Conservation (phyloP, 2,113 vertebrate genomes). For the Elachura formosa region DNA sequence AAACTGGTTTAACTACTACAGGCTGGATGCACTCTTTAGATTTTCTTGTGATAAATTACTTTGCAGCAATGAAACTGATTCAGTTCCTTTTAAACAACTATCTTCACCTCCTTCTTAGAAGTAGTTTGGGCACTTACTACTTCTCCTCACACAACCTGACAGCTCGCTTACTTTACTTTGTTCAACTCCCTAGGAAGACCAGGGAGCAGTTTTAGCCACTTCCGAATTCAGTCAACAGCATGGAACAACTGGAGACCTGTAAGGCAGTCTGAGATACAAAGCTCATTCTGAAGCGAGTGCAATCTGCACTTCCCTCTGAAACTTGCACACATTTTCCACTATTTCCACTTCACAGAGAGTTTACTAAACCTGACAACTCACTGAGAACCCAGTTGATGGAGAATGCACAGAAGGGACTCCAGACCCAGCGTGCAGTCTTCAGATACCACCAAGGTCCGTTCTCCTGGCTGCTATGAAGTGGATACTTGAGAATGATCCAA, state of each 20-base stretch:
- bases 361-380: neutral
- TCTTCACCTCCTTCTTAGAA: neutral
- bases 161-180: neutral
- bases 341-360: neutral
- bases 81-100: neutral
- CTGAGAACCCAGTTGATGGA: neutral
- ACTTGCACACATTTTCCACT: neutral
- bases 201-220: neutral
- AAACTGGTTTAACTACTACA: conserved; percentile 54
- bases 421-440: neutral
- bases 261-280: neutral
- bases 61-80: neutral
- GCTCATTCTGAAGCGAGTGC: neutral
- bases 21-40: neutral
- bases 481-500: neutral
- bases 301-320: neutral
- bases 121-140: neutral
- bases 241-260: neutral
- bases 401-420: neutral
- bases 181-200: neutral
- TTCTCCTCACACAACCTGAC: neutral
- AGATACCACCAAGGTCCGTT: neutral
- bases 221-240: neutral
- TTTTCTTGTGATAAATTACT: conserved; percentile 38
- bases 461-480: neutral